Base-by-base conservation (phyloP, 2,113 vertebrate genomes). In the Coryphaenoides rupestris region DNA sequence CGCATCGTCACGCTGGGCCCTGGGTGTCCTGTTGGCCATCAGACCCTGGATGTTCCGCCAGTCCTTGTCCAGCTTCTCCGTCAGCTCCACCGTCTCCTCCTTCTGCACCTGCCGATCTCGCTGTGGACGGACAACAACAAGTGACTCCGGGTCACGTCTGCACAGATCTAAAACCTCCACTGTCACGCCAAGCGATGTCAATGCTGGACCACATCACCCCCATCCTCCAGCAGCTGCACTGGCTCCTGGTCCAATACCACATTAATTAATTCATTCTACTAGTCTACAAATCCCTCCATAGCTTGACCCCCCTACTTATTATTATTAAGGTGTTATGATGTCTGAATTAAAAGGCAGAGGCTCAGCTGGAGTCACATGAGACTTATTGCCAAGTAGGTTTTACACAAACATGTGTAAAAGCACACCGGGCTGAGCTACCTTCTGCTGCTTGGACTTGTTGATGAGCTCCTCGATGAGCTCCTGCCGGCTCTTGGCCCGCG, bases 401-500 rank as follows among this genome's bases (percentile, higher is more conserved):
- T n/a, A n/a, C n/a, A n/a, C n/a, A n/a, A n/a, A n/a, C n/a, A n/a
- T n/a, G n/a, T n/a, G n/a, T n/a, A n/a, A n/a, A n/a, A n/a, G n/a
- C n/a, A n/a, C n/a, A n/a, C n/a, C n/a, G n/a, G n/a, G n/a, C n/a
- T 2, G 4, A 0, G 84, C 76, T 67, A 98, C 96, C 93, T 98
- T 99, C 74, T 96, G 94, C 69, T 91, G 92, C 73, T 96, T 98
- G 53, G 96, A 98, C 83, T 88, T 95, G 14, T 91, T 86, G 65
- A 99, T 98, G 78, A 99, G 91, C 70, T 98, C 97, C 52, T 99
- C 96, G 0, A 99, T 92, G 2, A 99, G 93, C 17, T 98, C 95
- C 72, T 91, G 95, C 1, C 93, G 91, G 24, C 94, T 92, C 54
- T 91, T 95, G 1, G 88, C 84, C 15, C 78, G 90, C 49, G 84